A percentile compares a stretch with the other conserved stretches of the same genome.
These are phyloP conservation scores for Tetragonula clypearis DNA, from an alignment of 1,140 invertebrate species.

Conservation along the genomic window DNA sequence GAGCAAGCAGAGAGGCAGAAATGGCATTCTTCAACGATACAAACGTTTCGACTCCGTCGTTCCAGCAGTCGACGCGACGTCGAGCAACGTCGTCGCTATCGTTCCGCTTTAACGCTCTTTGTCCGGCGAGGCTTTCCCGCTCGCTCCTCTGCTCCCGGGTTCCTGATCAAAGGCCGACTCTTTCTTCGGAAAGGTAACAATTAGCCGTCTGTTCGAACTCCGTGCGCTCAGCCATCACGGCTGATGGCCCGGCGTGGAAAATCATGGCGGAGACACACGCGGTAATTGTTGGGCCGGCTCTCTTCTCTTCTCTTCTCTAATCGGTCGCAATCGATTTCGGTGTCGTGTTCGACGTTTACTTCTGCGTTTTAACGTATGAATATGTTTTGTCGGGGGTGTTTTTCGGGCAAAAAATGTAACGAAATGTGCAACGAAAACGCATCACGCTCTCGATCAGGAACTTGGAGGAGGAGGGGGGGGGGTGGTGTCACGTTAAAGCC, in stretches of 20 bases:
- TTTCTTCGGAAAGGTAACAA: conserved; percentile 6
- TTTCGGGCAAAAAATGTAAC: no score
- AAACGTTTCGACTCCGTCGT: neutral
- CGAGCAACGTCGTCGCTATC: neutral
- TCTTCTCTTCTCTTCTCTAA: no score
- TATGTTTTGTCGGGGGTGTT: no score
- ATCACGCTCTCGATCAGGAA: no score
- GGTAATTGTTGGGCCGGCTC: neutral
- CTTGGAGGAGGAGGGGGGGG: no score
- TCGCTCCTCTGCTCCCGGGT: no score
- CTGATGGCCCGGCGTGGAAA: neutral
- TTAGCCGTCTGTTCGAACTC: neutral
- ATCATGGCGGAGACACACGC: neutral
- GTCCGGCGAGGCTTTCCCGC: neutral
- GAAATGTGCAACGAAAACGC: no score
- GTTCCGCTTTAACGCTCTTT: conserved; percentile 12
- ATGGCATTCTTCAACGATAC: conserved; percentile 30
- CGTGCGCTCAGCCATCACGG: neutral
- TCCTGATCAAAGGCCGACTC: neutral
- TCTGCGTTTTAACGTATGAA: no score
- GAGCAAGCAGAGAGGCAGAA: neutral
- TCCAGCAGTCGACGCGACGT: neutral
- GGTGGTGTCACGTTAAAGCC: no score
- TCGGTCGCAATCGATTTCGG: no score
- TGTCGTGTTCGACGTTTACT: no score